Evolutionary conservation across 1,140 invertebrate genomes (phyloP).

Genomic region (Dryas iulia): DNA sequence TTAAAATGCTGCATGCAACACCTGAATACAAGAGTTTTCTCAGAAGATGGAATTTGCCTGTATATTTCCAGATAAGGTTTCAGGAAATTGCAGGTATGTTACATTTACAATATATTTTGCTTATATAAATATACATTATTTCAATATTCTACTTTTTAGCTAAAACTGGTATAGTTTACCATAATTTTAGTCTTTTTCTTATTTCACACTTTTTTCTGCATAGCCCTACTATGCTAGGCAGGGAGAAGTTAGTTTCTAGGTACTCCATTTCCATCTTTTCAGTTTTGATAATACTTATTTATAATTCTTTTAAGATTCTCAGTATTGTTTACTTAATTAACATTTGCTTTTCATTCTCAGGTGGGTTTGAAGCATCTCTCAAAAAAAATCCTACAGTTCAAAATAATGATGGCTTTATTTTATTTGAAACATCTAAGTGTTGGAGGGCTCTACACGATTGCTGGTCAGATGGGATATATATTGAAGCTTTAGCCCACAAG

Average conservation of each 20-base stretch:
- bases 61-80: conserved; percentile 97
- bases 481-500: conserved; percentile 87
- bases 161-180: too few species aligned
- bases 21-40: conserved; percentile 87
- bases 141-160: too few species aligned
- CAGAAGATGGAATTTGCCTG: conserved; percentile 94
- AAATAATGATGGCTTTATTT: conserved; percentile 68
- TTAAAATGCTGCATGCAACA: conserved; percentile 82
- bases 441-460: conserved; percentile 84
- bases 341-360: conserved; percentile 52
- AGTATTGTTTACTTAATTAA: too few species aligned
- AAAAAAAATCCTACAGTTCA: conserved; percentile 57
- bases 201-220: too few species aligned
- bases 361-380: conserved; percentile 82
- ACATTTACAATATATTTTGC: too few species aligned
- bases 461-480: conserved; percentile 88
- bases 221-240: too few species aligned
- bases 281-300: too few species aligned
- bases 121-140: too few species aligned
- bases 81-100: conserved; percentile 91
- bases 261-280: too few species aligned
- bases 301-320: too few species aligned
- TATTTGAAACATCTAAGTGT: conserved; percentile 77
- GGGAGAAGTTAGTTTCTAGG: too few species aligned
- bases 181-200: too few species aligned